These are phyloP conservation scores for Polypterus bichir DNA, from an alignment of 2,113 vertebrate genomes.

Conservation along the genomic window DNA sequence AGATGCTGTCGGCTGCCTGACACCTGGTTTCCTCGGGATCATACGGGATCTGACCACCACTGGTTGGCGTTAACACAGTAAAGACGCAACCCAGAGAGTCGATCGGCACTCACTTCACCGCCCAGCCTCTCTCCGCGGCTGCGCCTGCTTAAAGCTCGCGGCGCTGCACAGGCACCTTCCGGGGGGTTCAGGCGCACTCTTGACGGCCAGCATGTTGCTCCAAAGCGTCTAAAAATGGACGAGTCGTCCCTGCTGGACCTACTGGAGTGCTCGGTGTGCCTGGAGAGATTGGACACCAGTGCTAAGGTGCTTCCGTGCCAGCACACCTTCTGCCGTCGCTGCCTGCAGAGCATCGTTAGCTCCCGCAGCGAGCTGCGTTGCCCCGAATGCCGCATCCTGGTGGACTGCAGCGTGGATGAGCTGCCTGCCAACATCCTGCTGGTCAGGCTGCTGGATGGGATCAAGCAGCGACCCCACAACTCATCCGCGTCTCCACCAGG, in stretches of 20 bases:
- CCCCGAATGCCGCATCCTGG: constrained; percentile 86
- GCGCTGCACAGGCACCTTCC: no score
- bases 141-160: background rate
- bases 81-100: no score
- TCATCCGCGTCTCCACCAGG: constrained; percentile 50
- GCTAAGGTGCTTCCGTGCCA: constrained; percentile 87
- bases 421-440: constrained; percentile 85
- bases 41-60: no score
- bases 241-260: constrained; percentile 87
- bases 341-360: constrained; percentile 86
- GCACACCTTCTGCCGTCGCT: constrained; percentile 93
- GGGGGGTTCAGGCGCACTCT: no score
- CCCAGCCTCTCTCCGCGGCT: background rate
- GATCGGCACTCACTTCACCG: background rate
- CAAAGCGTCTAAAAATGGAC: constrained; percentile 58
- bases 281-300: constrained; percentile 87
- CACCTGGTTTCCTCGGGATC: no score
- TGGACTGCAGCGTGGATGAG: constrained; percentile 86
- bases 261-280: constrained; percentile 87
- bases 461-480: constrained; percentile 69
- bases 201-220: background rate
- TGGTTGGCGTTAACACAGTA: no score
- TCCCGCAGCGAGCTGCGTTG: constrained; percentile 85
- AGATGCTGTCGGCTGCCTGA: no score
- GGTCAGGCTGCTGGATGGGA: constrained; percentile 82